phyloP scores from a whole-genome alignment of 1,140 invertebrate genomes.

The Anthonomus grandis region DNA sequence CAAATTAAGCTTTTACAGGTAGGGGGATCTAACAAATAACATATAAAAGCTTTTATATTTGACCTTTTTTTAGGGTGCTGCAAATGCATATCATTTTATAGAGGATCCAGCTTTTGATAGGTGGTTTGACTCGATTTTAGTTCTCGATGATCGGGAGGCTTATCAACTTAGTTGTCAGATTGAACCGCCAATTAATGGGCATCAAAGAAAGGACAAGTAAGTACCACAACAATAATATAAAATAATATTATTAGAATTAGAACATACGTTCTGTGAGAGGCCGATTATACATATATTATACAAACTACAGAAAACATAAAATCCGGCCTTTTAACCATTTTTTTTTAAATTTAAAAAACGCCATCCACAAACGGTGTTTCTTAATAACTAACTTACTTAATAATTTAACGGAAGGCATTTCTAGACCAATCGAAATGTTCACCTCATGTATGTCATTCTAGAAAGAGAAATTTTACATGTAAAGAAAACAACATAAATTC shows the following conservation, averaged over 20 bases:
- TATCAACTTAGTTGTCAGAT: slow-evolving; percentile 89
- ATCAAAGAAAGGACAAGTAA: slow-evolving; percentile 15
- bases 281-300: too few species aligned
- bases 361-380: too few species aligned
- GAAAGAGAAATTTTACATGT: too few species aligned
- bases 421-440: too few species aligned
- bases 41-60: not conserved
- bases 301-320: not conserved
- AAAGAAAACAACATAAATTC: too few species aligned
- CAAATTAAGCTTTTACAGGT: slow-evolving; percentile 92
- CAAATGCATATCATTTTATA: slow-evolving; percentile 89
- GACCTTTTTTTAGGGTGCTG: slow-evolving; percentile 60
- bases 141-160: slow-evolving; percentile 87
- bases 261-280: too few species aligned
- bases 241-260: too few species aligned
- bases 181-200: slow-evolving; percentile 61
- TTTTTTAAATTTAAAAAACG: too few species aligned
- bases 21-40: not conserved
- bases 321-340: too few species aligned
- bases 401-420: too few species aligned
- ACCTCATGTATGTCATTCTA: too few species aligned
- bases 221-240: not conserved
- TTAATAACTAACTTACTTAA: too few species aligned
- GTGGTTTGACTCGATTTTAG: slow-evolving; percentile 89
- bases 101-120: slow-evolving; percentile 80